Evolutionary conservation across 1,140 invertebrate species (phyloP), one percentile per base, ranked within the genome.

Genomic region (Formica selysi): DNA sequence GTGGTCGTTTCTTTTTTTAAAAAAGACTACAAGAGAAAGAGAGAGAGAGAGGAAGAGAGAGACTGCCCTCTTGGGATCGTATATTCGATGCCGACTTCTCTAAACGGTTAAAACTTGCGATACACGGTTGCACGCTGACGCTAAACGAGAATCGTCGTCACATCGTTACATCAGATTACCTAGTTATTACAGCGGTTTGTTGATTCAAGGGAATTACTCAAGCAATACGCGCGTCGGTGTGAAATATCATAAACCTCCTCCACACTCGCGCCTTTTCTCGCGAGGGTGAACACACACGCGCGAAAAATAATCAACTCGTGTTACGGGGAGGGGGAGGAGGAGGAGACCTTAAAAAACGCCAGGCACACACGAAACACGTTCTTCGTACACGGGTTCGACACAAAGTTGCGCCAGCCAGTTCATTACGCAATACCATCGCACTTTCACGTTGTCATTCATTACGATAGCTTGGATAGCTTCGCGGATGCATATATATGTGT

Each of bases 391-490:
- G 62, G 68, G 54, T 89, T 85, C 64, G 80, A 73, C 64, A 59
- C 70, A 51, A 65, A 81, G 76, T 85, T 89, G 73, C 89, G 79
- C 79, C 79, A 81, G 86, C 70, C 73, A 22, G 19, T 19, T 85
- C 76, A 87, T 91, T 91, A 91, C 87, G 90, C 90, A 91, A 88
- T 79, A 81, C 54, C 54, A 13, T 73, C 85, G 88, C 89, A 87
- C 89, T 90, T 90, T 88, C 90, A 86, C 89, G 74, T 79, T 87
- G 88, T 91, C 90, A 91, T 92, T 91, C 92, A 91, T 92, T 92
- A 90, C 89, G 71, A 32, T 41, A 41, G 86, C 29, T 36, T 81
- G 73, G 71, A n/a, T 32, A 74, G 57, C 59, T 51, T 61, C 76
- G 76, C 62, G 76, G 61, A 81, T 71, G 64, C 38, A 54, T 44